A percentile compares a stretch with the other conserved stretches of the same genome.
These are phyloP conservation scores for fruit fly (Drosophila melanogaster) DNA, from an alignment of 1,140 invertebrate species.

Conservation along the genomic window DNA sequence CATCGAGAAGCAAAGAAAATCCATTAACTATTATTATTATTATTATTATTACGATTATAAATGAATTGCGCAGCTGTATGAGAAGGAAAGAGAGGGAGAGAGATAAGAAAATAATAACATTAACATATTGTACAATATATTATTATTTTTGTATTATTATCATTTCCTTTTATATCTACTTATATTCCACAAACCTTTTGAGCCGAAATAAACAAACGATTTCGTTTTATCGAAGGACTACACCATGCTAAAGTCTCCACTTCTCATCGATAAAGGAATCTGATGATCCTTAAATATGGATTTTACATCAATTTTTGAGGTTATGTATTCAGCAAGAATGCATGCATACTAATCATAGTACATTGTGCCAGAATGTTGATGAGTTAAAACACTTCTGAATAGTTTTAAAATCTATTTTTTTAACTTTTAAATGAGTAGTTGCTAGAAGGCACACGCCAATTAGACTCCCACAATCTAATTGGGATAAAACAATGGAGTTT, in stretches of 20 bases:
- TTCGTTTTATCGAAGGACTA: slow-evolving; percentile 66
- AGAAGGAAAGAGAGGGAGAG: slow-evolving; percentile 20
- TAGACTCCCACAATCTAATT: too few relatives aligned
- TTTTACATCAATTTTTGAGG: too few relatives aligned
- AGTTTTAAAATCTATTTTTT: too few relatives aligned
- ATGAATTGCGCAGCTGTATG: slow-evolving; percentile 48
- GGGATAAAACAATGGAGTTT: too few relatives aligned
- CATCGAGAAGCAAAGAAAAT: slow-evolving; percentile 44
- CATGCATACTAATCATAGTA: too few relatives aligned
- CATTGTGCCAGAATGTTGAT: too few relatives aligned
- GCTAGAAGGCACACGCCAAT: too few relatives aligned
- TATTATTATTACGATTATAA: slow-evolving; percentile 61
- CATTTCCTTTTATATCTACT: slow-evolving; percentile 50
- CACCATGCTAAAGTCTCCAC: not conserved
- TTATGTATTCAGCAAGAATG: too few relatives aligned
- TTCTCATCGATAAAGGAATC: not conserved
- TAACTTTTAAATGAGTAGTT: too few relatives aligned
- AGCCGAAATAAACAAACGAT: slow-evolving; percentile 73
- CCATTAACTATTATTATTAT: slow-evolving; percentile 72
- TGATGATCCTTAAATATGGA: not conserved
- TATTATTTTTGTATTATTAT: slow-evolving; percentile 58
- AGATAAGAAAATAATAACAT: slow-evolving; percentile 37
- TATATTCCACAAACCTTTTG: slow-evolving; percentile 59
- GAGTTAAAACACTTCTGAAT: too few relatives aligned
- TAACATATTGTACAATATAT: slow-evolving; percentile 70